Base-by-base conservation (phyloP, 2,113 vertebrate genomes). In the Pachypanchax playfairii region DNA sequence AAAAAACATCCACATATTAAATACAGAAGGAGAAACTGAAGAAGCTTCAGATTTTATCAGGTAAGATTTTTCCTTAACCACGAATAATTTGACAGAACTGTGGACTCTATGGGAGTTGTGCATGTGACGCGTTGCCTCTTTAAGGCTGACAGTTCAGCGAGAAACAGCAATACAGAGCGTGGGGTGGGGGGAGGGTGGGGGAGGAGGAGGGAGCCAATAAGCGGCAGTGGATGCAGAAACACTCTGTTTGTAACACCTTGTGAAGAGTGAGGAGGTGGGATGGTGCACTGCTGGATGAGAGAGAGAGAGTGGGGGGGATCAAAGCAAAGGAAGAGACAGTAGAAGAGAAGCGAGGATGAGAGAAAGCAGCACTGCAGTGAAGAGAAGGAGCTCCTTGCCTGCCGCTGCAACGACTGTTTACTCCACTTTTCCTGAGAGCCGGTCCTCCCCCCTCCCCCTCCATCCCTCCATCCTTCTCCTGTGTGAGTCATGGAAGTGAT, bases 221-320 rank as follows among this genome's bases (percentile, higher is more conserved):
- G 70, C 81, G 70, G 63, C 59, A 36, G 69, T 46, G 68, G 77
- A 66, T 73, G 82, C 82, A 80, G 69, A 64, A 54, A 58, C 61
- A 52, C 65, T 70, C 28, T 76, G 73, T 73, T 76, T 87, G 80
- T 85, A 77, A 83, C 79, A 86, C 85, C 79, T 86, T 86, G 72
- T 79, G 75, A 77, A 79, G 67, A 60, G 58, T 52, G 79, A 65
- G 74, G 66, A 70, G 73, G 79, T 50, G 68, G 82, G 46, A 73
- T 56, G 28, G 59, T 62, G 43, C 36, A 67, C 49, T 20, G 55
- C 21, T 26, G 44, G 70, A 52, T 20, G 22, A 46, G 49, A 38
- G 58, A 46, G 33, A 26, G 24, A 36, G 63, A 33, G 75, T 61
- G 76, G 43, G 69, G 55, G 76, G 70, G 70, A 73, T 73, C 73